A percentile compares a stretch with the other conserved stretches of the same genome.
Conservation (phyloP, 2,113 vertebrate genomes). For the Tympanuchus pallidicinctus region DNA sequence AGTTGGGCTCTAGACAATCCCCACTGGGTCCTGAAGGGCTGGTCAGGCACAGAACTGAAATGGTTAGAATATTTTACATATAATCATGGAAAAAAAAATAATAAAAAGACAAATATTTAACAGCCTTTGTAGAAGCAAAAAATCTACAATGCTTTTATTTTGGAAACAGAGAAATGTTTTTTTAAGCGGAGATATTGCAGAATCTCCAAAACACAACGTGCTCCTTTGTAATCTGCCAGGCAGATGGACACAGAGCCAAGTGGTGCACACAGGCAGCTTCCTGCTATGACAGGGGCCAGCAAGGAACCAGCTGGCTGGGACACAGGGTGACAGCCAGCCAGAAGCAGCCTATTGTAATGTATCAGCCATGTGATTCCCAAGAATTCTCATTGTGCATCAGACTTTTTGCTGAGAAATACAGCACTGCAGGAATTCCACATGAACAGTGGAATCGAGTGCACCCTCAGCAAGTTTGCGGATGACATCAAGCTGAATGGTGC, state of each 20-base stretch:
- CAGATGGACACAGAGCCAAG: background rate
- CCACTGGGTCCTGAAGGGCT: background rate
- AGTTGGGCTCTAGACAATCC: background rate
- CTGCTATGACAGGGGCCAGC: background rate
- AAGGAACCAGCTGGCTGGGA: background rate
- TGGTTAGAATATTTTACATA: background rate
- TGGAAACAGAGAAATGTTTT: background rate
- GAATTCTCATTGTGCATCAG: background rate
- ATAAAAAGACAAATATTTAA: background rate
- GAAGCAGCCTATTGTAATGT: background rate
- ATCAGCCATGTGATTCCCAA: background rate
- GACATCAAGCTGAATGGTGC: no score
- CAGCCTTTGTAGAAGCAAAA: background rate
- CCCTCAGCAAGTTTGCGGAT: no score
- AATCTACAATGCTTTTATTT: background rate
- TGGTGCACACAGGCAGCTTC: background rate
- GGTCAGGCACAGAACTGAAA: background rate
- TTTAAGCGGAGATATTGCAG: background rate
- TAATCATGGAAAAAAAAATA: background rate
- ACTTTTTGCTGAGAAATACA: background rate
- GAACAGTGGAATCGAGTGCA: no score
- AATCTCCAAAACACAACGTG: background rate
- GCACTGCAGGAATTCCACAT: background rate
- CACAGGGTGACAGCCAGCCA: background rate
- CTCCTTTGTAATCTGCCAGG: background rate